Base-by-base conservation (phyloP, 2,888 invertebrate genomes). In the Cybosia mesomella region DNA sequence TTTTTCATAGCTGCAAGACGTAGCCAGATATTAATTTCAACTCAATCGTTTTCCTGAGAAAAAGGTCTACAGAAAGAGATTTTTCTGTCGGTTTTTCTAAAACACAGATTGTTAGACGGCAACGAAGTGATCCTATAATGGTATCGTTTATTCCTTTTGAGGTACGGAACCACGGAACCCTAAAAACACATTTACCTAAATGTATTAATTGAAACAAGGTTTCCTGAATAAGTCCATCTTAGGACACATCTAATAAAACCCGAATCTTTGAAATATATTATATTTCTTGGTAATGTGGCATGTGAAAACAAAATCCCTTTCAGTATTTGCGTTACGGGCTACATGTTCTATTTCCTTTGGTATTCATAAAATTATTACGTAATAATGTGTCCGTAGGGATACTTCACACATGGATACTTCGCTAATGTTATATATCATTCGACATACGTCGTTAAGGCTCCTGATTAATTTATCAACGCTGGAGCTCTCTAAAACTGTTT, bases 241-340 rank as follows among this genome's bases (percentile, higher is more conserved):
- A 24, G 34, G 5, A 15, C 9, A 34, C 21, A 32, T 65, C 18
- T 34, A 49, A 49, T 58, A 58, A n/a, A 65, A 57, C 21, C 57
- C 36, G 36, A 22, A 36, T 59, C 34, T 59, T 22, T 39, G 18
- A 34, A 36, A 64, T 57, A 64, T 28, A 55, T n/a, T 64, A 36
- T 43, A 39, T 57, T 24, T 36, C 36, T 24, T 24, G 18, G 43
- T 55, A 57, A 55, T 24, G 32, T 60, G 54, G 57, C 55, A 61
- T 28, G 39, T 66, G 66, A 61, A 54, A 66, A 28, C 39, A 32
- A 66, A 66, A 66, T 60, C 66, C 28, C 36, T 55, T 54, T 61
- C 58, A 28, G 21, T 66, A 36, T 54, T 58, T 65, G 18, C 58
- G 32, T 57, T 58, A 49, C 65, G 49, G 34, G 34, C 49, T 58